Percentiles rank a stretch among this genome's conserved stretches.
phyloP scores from a whole-genome alignment of 35 echinoderm and acorn worm species.

The Strongylocentrotus purpuratus region DNA sequence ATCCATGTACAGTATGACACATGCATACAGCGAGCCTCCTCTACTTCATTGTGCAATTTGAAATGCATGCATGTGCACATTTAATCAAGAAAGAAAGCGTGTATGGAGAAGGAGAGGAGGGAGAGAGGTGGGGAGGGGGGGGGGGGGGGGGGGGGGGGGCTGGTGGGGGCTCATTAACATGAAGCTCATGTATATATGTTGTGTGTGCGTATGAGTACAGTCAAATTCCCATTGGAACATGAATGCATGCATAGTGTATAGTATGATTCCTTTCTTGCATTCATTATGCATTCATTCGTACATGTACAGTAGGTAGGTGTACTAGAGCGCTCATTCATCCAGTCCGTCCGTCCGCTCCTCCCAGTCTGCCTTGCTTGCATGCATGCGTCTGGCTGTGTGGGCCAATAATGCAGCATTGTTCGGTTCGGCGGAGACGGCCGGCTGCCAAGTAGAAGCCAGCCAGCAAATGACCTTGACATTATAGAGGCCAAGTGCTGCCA shows the following conservation, averaged over 20 bases:
- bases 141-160: not conserved
- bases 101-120: not conserved
- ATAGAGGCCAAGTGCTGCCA: slow-evolving; percentile 7
- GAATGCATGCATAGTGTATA: not conserved
- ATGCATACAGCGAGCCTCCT: not conserved
- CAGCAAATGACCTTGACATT: not conserved
- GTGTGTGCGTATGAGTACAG: not conserved
- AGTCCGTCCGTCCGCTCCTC: not conserved
- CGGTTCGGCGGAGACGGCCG: not conserved
- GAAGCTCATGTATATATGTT: not conserved
- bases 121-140: not conserved
- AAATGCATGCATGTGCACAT: slow-evolving; percentile 2
- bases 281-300: slow-evolving; percentile 5
- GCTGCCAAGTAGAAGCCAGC: not conserved
- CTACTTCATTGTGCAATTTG: not conserved
- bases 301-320: not conserved
- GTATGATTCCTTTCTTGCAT: not conserved
- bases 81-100: not conserved
- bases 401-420: not conserved
- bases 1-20: not conserved
- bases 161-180: not conserved
- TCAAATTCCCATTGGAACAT: not conserved
- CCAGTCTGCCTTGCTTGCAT: not conserved
- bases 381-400: not conserved
- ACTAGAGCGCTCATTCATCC: not conserved